Evolutionary conservation across 2,797 vertebrate genomes (phyloP).

Genomic region (Antrozous pallidus): DNA sequence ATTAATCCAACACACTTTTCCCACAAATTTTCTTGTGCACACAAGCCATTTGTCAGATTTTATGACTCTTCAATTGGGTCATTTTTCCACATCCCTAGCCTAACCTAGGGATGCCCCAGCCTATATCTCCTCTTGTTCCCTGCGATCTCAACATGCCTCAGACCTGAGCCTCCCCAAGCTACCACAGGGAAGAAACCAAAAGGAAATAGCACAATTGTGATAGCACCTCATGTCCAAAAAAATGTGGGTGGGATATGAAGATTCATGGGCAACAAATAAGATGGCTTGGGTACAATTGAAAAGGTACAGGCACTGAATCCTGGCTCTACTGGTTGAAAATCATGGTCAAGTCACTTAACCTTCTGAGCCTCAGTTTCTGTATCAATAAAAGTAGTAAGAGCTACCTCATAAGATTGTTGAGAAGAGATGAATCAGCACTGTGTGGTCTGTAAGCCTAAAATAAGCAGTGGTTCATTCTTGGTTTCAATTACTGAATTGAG

Average conservation of each 20-base stretch:
- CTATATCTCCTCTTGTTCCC: background rate
- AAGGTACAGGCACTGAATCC: background rate
- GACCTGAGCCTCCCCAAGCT: background rate
- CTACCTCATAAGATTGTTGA: background rate
- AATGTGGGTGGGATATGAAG: background rate
- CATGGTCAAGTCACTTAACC: background rate
- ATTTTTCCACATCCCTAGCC: background rate
- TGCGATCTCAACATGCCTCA: background rate
- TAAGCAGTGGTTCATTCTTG: background rate
- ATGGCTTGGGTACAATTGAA: background rate
- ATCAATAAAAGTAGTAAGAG: background rate
- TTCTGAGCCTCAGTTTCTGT: background rate
- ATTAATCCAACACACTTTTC: background rate
- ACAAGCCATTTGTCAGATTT: background rate
- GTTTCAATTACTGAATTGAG: background rate
- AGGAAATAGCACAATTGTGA: background rate
- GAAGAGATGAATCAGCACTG: background rate
- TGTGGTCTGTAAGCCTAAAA: background rate
- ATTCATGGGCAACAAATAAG: background rate
- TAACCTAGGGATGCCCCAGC: background rate
- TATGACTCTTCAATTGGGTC: background rate
- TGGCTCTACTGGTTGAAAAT: background rate
- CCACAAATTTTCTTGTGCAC: rapidly evolving
- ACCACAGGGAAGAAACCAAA: background rate
- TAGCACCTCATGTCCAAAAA: background rate